These are phyloP conservation scores for Plectrocnemia conspersa DNA, from an alignment of 1,140 invertebrate species.

Conservation along the genomic window DNA sequence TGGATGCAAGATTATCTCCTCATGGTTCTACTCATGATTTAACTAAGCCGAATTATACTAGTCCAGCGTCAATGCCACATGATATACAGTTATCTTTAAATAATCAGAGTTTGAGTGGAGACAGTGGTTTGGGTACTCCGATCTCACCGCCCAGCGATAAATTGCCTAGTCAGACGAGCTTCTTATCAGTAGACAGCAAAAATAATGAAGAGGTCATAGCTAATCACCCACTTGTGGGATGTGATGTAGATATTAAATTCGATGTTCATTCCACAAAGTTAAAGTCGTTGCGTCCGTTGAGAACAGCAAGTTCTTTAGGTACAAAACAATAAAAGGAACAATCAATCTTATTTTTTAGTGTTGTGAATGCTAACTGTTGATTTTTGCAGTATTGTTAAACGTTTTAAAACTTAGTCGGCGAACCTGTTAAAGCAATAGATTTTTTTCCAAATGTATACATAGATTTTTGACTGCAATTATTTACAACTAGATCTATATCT, in stretches of 20 bases:
- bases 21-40: conserved; percentile 35
- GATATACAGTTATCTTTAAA: conserved; percentile 29
- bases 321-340: no score
- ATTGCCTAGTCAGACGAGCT: conserved; percentile 35
- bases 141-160: conserved; percentile 38
- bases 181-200: conserved; percentile 39
- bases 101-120: conserved; percentile 29
- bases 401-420: no score
- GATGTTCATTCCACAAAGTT: conserved; percentile 48
- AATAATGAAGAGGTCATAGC: conserved; percentile 39
- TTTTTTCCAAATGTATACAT: no score
- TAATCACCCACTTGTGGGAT: conserved; percentile 53
- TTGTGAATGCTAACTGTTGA: no score
- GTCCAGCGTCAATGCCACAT: conserved; percentile 43
- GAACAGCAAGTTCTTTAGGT: conserved; percentile 10
- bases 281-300: conserved; percentile 45
- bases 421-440: no score
- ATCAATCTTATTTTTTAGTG: no score
- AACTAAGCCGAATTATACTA: conserved; percentile 36
- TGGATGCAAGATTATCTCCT: conserved; percentile 40
- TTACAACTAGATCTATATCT: no score
- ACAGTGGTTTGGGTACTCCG: conserved; percentile 43
- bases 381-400: no score
- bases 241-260: conserved; percentile 50
- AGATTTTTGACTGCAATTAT: no score